Base-by-base conservation (phyloP, 2,888 invertebrate genomes). In the Argyresthia albistria region DNA sequence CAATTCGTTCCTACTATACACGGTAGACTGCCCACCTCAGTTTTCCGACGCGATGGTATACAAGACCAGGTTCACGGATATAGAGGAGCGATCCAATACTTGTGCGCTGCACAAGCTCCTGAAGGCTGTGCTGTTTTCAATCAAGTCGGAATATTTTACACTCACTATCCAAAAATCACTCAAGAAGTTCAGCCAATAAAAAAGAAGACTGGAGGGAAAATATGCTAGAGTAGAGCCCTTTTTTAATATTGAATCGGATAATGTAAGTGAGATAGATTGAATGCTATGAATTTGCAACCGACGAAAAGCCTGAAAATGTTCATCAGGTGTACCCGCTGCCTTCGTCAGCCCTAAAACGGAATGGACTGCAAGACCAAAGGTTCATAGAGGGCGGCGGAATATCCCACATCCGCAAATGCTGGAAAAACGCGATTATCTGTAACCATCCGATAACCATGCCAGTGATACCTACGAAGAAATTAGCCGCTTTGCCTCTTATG, bases 51-150 rank as follows among this genome's bases (percentile, higher is more conserved):
- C 53, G 82, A 86, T 54, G 86, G 87, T 57, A 73, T 82, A 51
- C 86, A 84, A 62, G 86, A 87, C 59, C 84, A 83, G 63, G 67
- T 84, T 48, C 68, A 80, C 59, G 84, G 86, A 46, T 83, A 86
- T 57, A 71, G 81, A 63, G 84, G 81, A 56, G 80, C 84, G 15
- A 64, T 77, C 51, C 69, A 74, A 52, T 76, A 74, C 56, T 56
- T 87, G 47, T 84, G 84, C 58, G 65, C 78, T 8, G 64, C 61
- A 15, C 58, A 58, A 55, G 53, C 60, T 50, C 51, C 57, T 10
- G 52, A 59, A 12, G 62, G 62, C 12, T 63, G 60, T 57, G 68
- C 66, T 52, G 76, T 84, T 7, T 64, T 69, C 54, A 76, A 80
- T 36, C 57, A 67, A 6, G 67, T 84, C 8, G 72, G 80, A 51